Base-by-base conservation (phyloP, 2,797 vertebrate species). In the Chromis chromis region DNA sequence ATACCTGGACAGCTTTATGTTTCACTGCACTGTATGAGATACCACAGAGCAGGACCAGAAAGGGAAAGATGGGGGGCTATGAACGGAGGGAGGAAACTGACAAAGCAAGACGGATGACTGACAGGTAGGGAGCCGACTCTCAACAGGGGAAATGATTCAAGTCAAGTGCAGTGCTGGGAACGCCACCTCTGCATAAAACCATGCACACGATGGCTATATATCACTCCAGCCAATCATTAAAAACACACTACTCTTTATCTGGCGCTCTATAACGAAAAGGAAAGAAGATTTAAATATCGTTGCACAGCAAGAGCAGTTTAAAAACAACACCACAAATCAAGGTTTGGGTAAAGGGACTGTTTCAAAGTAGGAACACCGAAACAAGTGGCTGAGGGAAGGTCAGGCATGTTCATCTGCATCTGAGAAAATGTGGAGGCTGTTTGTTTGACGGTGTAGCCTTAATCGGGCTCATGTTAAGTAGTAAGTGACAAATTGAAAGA, bases 81-180 rank as follows among this genome's bases (percentile, higher is more conserved):
- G 70, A 70, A 63, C 42, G 74, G 44, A 63, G 57, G 60, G 52
- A 78, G 66, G 65, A 54, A 80, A 65, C 83, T 87, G 81, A 86
- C 82, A 81, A 65, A 78, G 65, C 62, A 78, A 81, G 79, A 90
- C 25, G 9, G 65, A 88, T 89, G 86, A 92, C 56, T 91, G 90
- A 89, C 86, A 85, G 74, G 49, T 22, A 58, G 65, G 69, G 65
- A 78, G 82, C 64, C 13, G 46, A 65, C 46, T 74, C 71, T 74
- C 81, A 56, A 71, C 63, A 42, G 72, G 74, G 66, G 61, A 64
- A 81, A 82, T 69, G 73, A 87, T 83, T 89, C 69, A 84, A 86
- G 81, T 80, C 74, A 75, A 88, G 79, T 66, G 65, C 46, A 50
- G 78, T 67, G 78, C 64, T 76, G 52, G 75, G 65, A 86, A 70